These are phyloP conservation scores for Capra hircus DNA, from an alignment of 2,113 vertebrate genomes.

Conservation along the genomic window DNA sequence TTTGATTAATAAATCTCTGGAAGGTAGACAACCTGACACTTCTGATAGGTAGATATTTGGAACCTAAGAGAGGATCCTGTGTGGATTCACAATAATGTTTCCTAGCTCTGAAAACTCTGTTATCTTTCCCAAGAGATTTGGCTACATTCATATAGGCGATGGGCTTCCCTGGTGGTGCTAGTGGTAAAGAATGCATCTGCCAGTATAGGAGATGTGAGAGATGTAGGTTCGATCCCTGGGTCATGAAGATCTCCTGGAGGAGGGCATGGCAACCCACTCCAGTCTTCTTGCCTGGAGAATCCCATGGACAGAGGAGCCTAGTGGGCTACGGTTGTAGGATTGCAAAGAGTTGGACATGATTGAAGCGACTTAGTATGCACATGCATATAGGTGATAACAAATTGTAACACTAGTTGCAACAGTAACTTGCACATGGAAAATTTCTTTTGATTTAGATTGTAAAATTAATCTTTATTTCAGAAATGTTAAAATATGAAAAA, in stretches of 20 bases:
- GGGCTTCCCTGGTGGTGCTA: not conserved
- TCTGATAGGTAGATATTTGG: not conserved
- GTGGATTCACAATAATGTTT: not conserved
- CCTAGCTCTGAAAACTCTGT: not conserved
- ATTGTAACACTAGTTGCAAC: not conserved
- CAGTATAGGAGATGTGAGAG: not conserved
- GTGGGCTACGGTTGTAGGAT: not conserved
- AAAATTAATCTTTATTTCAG: slow-evolving; percentile 6
- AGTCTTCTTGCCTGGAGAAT: not conserved
- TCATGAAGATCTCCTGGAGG: not conserved
- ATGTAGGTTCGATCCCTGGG: not conserved
- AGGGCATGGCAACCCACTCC: not conserved
- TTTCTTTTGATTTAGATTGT: not conserved
- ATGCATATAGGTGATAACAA: not conserved
- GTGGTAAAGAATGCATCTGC: not conserved
- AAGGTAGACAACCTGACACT: not conserved
- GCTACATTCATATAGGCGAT: not conserved
- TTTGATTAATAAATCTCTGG: not conserved
- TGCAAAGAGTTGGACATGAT: not conserved
- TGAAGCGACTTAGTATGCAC: not conserved
- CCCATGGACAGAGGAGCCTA: not conserved
- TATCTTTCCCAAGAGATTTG: not conserved
- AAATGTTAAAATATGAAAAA: slow-evolving; percentile 1
- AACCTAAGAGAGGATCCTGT: not conserved
- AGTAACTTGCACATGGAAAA: not conserved